A percentile compares a stretch with the other conserved stretches of the same genome.
Evolutionary conservation across 2,888 invertebrate genomes (phyloP).

Genomic region (Scelioninae gen. 1): DNA sequence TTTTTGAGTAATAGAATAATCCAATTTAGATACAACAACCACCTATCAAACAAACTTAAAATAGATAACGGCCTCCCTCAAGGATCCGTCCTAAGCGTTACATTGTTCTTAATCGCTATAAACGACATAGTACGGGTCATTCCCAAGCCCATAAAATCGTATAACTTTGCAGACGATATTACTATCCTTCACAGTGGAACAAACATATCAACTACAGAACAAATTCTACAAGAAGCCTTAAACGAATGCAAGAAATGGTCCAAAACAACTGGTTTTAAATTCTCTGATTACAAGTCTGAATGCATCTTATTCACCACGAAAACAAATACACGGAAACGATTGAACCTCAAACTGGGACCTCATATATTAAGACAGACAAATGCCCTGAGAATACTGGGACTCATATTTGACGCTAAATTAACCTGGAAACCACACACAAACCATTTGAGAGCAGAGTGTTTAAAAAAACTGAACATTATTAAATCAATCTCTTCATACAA

Average conservation of each 20-base stretch:
- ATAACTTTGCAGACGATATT: constrained; percentile 41
- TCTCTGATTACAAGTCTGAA: constrained; percentile 32
- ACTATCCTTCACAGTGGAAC: constrained; percentile 25
- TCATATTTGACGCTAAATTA: constrained; percentile 54
- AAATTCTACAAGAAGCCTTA: constrained; percentile 26
- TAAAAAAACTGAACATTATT: not conserved
- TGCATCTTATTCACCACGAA: constrained; percentile 22
- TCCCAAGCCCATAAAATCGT: constrained; percentile 16
- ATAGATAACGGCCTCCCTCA: constrained; percentile 51
- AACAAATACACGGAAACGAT: not conserved
- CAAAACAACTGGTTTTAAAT: constrained; percentile 20
- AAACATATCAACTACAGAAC: constrained; percentile 16
- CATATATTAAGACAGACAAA: constrained; percentile 1
- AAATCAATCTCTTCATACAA: not conserved
- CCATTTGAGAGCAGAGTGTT: not conserved
- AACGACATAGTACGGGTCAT: constrained; percentile 28
- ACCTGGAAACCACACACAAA: constrained; percentile 51
- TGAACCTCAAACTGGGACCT: not conserved
- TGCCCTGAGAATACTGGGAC: constrained; percentile 57
- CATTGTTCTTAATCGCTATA: constrained; percentile 47
- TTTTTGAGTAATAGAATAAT: constrained; percentile 38
- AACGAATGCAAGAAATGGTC: constrained; percentile 12
- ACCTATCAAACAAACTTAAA: constrained; percentile 1
- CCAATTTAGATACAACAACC: constrained; percentile 64
- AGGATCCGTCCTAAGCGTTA: constrained; percentile 42